phyloP scores from a whole-genome alignment of 2,888 invertebrate species.

The Eupithecia subumbrata region DNA sequence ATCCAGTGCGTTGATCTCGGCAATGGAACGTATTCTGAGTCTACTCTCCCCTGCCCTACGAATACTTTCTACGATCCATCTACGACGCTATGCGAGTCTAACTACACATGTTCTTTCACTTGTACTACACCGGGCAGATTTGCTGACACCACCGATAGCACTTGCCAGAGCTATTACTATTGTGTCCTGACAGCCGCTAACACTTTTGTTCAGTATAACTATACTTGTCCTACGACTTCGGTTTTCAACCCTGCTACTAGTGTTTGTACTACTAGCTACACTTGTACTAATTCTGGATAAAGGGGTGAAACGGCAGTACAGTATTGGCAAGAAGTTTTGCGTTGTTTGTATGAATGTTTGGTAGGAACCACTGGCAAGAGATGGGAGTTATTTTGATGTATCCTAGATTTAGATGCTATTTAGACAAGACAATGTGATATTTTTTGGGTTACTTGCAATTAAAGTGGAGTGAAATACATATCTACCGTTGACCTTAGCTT shows the following conservation, averaged over 20 bases:
- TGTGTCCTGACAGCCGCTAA: constrained; percentile 64
- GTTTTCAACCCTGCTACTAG: constrained; percentile 67
- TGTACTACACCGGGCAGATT: constrained; percentile 72
- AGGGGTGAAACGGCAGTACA: background rate
- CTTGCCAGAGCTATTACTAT: constrained; percentile 70
- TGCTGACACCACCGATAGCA: constrained; percentile 65
- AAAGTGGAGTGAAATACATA: background rate
- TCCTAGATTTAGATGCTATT: background rate
- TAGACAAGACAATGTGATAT: background rate
- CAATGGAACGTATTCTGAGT: constrained; percentile 59
- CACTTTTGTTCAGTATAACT: constrained; percentile 60
- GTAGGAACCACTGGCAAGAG: background rate
- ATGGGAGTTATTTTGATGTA: background rate
- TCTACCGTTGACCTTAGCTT: background rate
- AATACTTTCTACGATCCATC: constrained; percentile 64
- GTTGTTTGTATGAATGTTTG: constrained; percentile 14
- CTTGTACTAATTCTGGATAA: constrained; percentile 8
- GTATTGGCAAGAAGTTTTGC: background rate
- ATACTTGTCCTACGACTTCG: constrained; percentile 73
- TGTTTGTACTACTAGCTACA: constrained; percentile 58
- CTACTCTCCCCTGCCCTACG: constrained; percentile 61
- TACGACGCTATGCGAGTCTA: constrained; percentile 66
- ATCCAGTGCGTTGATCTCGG: constrained; percentile 65
- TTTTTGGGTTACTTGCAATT: background rate
- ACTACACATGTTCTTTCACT: constrained; percentile 62